Conservation (phyloP, 2,113 vertebrate genomes). For the Dryoscopus gambensis region DNA sequence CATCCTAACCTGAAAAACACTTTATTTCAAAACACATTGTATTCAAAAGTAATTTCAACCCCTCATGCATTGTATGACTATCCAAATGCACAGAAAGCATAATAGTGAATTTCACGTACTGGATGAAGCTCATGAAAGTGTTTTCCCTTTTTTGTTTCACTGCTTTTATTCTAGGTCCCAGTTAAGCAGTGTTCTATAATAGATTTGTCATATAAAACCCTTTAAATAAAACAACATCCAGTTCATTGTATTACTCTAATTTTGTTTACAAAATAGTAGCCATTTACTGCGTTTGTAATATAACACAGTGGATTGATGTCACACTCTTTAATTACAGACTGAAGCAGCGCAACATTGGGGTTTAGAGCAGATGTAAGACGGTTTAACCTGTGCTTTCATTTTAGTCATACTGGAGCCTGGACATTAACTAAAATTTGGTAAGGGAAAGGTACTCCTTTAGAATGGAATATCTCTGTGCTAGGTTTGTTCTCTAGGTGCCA, state of each 20-base stretch:
- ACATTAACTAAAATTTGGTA: not conserved
- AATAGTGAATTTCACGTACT: not conserved
- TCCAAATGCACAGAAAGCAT: not conserved
- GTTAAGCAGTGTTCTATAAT: not conserved
- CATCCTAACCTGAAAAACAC: not conserved
- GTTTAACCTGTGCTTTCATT: not conserved
- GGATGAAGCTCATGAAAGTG: not conserved
- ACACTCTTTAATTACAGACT: not conserved
- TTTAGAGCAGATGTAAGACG: not conserved
- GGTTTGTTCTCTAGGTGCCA: not conserved
- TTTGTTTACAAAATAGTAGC: not conserved
- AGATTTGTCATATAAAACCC: not conserved
- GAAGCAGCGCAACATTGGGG: not conserved
- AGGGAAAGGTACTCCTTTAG: not conserved
- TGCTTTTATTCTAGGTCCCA: not conserved
- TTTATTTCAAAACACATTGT: not conserved
- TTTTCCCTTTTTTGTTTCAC: not conserved
- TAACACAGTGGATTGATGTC: not conserved
- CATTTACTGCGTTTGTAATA: not conserved
- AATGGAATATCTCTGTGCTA: not conserved
- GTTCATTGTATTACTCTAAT: not conserved
- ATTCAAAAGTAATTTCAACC: not conserved
- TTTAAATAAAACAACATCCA: not conserved
- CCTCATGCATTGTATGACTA: not conserved
- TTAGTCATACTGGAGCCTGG: not conserved